Base-by-base conservation (phyloP, 2,888 invertebrate species). In the Ennomos fuscantarius region DNA sequence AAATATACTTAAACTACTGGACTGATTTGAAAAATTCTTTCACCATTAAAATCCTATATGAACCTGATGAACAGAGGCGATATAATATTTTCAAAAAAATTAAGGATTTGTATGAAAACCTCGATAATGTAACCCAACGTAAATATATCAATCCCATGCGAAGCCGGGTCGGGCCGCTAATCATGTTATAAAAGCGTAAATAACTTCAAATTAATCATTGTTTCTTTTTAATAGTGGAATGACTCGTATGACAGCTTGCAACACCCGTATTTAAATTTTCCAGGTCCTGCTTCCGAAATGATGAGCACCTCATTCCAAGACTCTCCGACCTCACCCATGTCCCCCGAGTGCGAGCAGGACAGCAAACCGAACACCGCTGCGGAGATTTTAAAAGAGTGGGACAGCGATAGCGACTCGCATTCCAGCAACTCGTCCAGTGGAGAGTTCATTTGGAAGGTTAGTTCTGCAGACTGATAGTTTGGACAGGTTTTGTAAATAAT, bases 391-490 rank as follows among this genome's bases (percentile, higher is more conserved):
- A 93, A 94, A 69, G 95, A 95, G 71, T 96, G 95, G 95, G 95
- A 95, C 76, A 95, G 94, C 82, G 95, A 94, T 68, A 93, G 93
- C 8, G 95, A 92, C 59, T 87, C 90, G 1, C 89, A 89, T 55
- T 93, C 93, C n/a, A 94, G 94, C 63, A 96, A 95, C 34, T 94
- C 94, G 8, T 95, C 95, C 8, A 96, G 96, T 62, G 95, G 96
- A 9, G 96, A 96, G 82, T 96, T 96, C 75, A 95, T 96, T 60
- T 96, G 96, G 96, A 95, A 95, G 94, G 96, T 95, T 36, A 73
- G 86, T 76, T 1, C 10, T 43, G 1, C 40, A 31, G 35, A 35
- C 15, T 32, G 39, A 15, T 24, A 2, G 24, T 6, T 24, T 24
- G 3, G 24, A 24, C 24, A 32, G 42, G 39, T 24, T 40, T 33